These are phyloP conservation scores for Drosophila bipectinata DNA, from an alignment of 1,140 invertebrate genomes.

Conservation along the genomic window DNA sequence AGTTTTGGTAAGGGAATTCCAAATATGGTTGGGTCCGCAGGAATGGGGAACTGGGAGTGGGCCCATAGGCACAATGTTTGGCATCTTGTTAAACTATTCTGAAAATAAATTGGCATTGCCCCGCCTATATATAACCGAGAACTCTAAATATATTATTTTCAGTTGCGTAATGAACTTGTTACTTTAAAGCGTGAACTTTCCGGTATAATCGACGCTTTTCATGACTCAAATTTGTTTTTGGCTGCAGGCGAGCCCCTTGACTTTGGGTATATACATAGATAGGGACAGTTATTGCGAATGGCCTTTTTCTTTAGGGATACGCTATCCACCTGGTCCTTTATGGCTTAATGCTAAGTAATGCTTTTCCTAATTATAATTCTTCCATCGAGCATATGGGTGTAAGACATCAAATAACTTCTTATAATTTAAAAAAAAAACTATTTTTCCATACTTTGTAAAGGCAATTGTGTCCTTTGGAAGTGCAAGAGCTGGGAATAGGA, in stretches of 20 bases:
- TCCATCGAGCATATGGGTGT: too few species aligned
- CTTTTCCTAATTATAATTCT: too few species aligned
- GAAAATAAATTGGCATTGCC: background rate
- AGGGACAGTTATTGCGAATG: too few species aligned
- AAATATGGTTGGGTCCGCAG: background rate
- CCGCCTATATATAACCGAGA: background rate
- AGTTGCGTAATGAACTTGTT: background rate
- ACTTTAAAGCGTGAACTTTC: background rate
- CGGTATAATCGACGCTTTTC: background rate
- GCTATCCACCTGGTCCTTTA: too few species aligned
- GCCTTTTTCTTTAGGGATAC: too few species aligned
- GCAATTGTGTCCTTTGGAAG: slow-evolving; percentile 79
- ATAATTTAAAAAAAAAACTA: too few species aligned
- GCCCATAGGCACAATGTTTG: background rate
- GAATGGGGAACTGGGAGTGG: too few species aligned
- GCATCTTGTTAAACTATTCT: background rate
- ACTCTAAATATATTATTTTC: background rate
- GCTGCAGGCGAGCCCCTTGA: too few species aligned
- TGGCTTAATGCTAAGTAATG: too few species aligned
- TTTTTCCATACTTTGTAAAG: slow-evolving; percentile 38
- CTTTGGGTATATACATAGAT: too few species aligned
- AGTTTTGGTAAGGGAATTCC: background rate
- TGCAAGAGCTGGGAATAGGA: slow-evolving; percentile 69
- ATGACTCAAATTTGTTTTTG: background rate
- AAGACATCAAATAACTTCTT: too few species aligned